Conservation (phyloP, 2,888 invertebrate genomes). For the Micropterix aruncella region DNA sequence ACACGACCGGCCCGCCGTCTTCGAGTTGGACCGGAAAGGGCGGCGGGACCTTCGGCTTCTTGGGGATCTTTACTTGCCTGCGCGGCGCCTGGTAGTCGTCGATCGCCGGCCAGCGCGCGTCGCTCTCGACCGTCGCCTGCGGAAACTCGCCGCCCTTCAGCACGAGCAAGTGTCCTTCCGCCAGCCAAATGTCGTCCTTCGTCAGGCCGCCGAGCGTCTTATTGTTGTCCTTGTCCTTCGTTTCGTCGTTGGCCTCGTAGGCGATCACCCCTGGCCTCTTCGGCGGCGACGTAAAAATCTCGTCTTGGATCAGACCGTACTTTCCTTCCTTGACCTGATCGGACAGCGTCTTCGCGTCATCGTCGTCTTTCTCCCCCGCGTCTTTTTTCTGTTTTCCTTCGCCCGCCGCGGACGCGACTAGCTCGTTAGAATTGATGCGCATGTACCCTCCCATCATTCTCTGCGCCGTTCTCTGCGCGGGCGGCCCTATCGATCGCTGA, state of each 20-base stretch:
- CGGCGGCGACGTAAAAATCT: slow-evolving; percentile 56
- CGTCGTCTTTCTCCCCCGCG: slow-evolving; percentile 41
- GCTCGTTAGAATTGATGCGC: slow-evolving; percentile 36
- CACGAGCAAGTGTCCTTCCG: slow-evolving; percentile 76
- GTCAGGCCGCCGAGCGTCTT: slow-evolving; percentile 69
- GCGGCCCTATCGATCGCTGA: slow-evolving; percentile 29
- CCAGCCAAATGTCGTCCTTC: slow-evolving; percentile 80
- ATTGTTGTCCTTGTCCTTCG: slow-evolving; percentile 59
- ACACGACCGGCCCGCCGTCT: slow-evolving; percentile 75
- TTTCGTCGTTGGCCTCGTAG: slow-evolving; percentile 68
- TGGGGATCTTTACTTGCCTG: slow-evolving; percentile 73
- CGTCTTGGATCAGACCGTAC: slow-evolving; percentile 78
- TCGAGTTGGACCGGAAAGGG: slow-evolving; percentile 86
- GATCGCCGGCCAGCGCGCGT: slow-evolving; percentile 61
- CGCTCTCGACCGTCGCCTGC: slow-evolving; percentile 28
- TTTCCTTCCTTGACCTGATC: slow-evolving; percentile 85
- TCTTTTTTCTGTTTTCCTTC: slow-evolving; percentile 44
- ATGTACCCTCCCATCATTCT: slow-evolving; percentile 57
- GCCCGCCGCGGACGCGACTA: slow-evolving; percentile 55
- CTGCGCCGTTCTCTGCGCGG: slow-evolving; percentile 41
- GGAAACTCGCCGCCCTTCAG: slow-evolving; percentile 66
- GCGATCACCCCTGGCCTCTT: slow-evolving; percentile 72
- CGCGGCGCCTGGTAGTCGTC: slow-evolving; percentile 73
- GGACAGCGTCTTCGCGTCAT: slow-evolving; percentile 71
- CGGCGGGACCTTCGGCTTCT: slow-evolving; percentile 74